Conservation (phyloP, 2,888 invertebrate genomes). For the Syritta pipiens region DNA sequence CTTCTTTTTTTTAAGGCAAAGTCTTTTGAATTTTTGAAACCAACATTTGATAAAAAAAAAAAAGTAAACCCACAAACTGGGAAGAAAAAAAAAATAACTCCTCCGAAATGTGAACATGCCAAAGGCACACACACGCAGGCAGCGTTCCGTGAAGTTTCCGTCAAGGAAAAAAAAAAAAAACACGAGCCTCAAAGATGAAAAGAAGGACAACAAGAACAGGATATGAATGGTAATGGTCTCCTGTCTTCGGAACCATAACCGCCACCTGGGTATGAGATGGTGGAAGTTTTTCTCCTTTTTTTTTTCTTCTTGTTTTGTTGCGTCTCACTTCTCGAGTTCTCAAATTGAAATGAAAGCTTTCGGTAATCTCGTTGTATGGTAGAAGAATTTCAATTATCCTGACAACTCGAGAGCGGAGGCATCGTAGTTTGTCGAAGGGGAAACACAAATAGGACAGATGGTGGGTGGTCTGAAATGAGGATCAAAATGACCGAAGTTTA, state of each 20-base stretch:
- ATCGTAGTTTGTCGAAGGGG: constrained; percentile 34
- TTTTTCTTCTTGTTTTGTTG: constrained; percentile 3
- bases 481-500: constrained; percentile 24
- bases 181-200: background rate
- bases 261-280: constrained; percentile 31
- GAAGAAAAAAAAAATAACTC: constrained; percentile 12
- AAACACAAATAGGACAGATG: constrained; percentile 25
- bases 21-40: background rate
- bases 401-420: constrained; percentile 16
- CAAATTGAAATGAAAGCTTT: constrained; percentile 58
- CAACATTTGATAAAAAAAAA: constrained; percentile 18
- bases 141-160: constrained; percentile 21
- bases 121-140: constrained; percentile 17
- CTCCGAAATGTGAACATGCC: constrained; percentile 20
- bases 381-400: constrained; percentile 63
- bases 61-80: constrained; percentile 20
- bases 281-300: background rate
- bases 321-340: constrained; percentile 27
- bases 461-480: constrained; percentile 3
- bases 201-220: constrained; percentile 11
- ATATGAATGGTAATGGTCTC: constrained; percentile 25
- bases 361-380: constrained; percentile 51
- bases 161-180: background rate
- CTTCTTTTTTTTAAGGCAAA: too few relatives aligned
- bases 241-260: constrained; percentile 25